Evolutionary conservation across 2,113 vertebrate species (phyloP), one percentile per base, ranked within the genome.

Genomic region (Sprattus sprattus): DNA sequence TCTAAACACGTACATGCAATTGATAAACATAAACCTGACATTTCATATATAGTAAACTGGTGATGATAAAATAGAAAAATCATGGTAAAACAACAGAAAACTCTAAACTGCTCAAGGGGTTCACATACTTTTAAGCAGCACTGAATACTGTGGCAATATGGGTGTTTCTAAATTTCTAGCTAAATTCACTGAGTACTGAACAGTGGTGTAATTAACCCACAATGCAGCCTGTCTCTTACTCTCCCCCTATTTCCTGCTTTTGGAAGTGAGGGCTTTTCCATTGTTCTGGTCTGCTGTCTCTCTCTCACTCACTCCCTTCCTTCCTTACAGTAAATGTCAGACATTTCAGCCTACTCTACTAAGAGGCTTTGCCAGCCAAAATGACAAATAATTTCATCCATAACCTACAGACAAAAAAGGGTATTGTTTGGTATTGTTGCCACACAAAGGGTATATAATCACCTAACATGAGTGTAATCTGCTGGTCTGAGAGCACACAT

Each of bases 231-330:
- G 10, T 67, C 50, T 45, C 60, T 49, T 6, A 39, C 78, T 13
- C 82, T 83, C 45, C 75, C 44, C 60, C 85, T 88, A 50, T 45
- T 83, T 84, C 52, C 45, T 50, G 71, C 57, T 85, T 84, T 85
- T 87, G 88, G 86, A 91, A 93, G 89, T 89, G 86, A 81, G 83
- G 86, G 47, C 82, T 88, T 93, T 93, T 91, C 92, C 91, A 95
- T 96, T 95, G 94, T 95, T 94, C 87, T 83, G 83, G 81, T 83
- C 71, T 82, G 88, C 81, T 86, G 1, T 39, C 39, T 2, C 39
- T 57, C 22, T 83, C 81, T 45, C 85, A 87, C 92, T 82, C 92
- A 90, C 94, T 93, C 93, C 92, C 94, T 95, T 95, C 93, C 94
- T 94, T 94, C 92, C 92, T 78, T 78, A 16, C 71, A 78, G 71